Percentiles rank a stretch among this genome's conserved stretches.
phyloP scores from a whole-genome alignment of 2,113 vertebrate species.

The Falcunculus frontatus region DNA sequence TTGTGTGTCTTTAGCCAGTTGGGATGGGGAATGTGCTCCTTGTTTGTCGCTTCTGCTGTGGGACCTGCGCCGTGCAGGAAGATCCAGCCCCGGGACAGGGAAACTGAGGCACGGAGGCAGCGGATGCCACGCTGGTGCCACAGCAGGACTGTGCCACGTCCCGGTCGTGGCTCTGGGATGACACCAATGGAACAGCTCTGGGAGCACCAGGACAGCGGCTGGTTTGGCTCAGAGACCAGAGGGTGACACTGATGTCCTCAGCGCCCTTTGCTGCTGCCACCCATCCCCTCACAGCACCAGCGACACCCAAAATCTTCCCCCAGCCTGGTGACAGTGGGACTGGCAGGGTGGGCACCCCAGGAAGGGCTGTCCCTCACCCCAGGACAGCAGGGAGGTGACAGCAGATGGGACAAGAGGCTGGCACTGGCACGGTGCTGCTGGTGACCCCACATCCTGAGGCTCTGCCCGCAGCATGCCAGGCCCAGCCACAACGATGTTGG shows the following conservation, averaged over 20 bases:
- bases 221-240: neutral
- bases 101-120: neutral
- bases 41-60: neutral
- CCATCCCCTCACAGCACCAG: fast-evolving
- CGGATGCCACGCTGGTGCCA: fast-evolving
- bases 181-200: fast-evolving
- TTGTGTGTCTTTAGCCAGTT: fast-evolving
- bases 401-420: neutral
- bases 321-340: fast-evolving
- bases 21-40: neutral
- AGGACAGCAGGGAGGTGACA: fast-evolving
- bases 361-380: neutral
- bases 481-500: fast-evolving
- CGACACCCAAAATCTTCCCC: neutral
- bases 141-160: fast-evolving
- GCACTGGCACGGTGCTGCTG: fast-evolving
- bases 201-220: neutral
- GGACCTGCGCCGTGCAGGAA: fast-evolving
- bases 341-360: fast-evolving
- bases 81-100: neutral
- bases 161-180: fast-evolving
- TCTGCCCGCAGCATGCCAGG: neutral
- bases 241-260: neutral
- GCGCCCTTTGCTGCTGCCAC: neutral
- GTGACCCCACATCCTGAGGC: fast-evolving